Base-by-base conservation (phyloP, 2,888 invertebrate species). In the Synergus umbraculus region DNA sequence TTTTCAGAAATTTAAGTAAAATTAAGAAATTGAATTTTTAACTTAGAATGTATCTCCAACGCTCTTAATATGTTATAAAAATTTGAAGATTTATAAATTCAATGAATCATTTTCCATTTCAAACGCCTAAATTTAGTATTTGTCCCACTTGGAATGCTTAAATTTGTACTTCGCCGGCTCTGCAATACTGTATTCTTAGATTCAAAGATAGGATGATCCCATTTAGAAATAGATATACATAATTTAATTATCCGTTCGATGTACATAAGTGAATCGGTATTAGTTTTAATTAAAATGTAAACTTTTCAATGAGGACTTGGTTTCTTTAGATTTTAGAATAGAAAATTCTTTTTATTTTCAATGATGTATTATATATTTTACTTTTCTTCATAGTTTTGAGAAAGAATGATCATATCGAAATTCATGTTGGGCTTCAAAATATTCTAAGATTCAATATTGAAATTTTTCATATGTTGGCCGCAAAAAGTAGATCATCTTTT, bases 101-200 rank as follows among this genome's bases (percentile, higher is more conserved):
- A 37, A 29, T 29, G 22, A 29, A 29, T 29, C 29, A 29, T 37
- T 37, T 37, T 37, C 37, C 37, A 37, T 37, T 37, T 37, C 5
- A 4, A 37, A 37, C 5, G 37, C 37, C 37, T 37, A 37, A 37
- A 37, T 37, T 37, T 37, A 37, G 37, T 37, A 37, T 37, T 4
- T 37, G 37, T 37, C 5, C 37, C 37, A 37, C 5, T 37, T 37
- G 4, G 37, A 37, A 37, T 37, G 37, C 37, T 37, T 37, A 37
- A 37, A 37, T 37, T 37, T 37, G 4, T 37, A 37, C 37, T 43
- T 29, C n/a, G 76, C 49, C 49, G 29, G 22, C 46, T 7, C 29
- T 15, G 58, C 77, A 79, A 83, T 80, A 81, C 83, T 37, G 37
- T 37, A 84, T 79, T 76, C 54, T n/a, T 44, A 37, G 7, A 73